Evolutionary conservation across 2,797 vertebrate genomes (phyloP).

Genomic region (Macrochelys suwanniensis): DNA sequence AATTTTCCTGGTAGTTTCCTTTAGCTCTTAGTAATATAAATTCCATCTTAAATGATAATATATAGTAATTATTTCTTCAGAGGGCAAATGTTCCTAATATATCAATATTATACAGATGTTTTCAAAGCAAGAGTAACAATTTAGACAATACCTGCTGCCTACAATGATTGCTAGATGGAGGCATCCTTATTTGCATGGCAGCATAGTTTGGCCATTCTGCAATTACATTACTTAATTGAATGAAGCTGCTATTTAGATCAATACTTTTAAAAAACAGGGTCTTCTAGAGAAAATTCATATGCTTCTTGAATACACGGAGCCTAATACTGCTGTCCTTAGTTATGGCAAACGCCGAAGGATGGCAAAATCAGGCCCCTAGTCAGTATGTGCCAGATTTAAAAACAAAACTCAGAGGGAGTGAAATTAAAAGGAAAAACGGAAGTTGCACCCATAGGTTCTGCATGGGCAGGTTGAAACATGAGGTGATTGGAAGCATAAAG

Average conservation of each 20-base stretch:
- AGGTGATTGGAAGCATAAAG: not conserved
- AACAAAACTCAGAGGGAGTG: not conserved
- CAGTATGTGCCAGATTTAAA: not conserved
- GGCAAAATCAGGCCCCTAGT: not conserved
- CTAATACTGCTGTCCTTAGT: not conserved
- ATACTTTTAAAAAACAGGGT: not conserved
- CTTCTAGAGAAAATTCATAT: not conserved
- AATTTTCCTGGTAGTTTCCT: not conserved
- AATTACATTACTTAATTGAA: not conserved
- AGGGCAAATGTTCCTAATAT: not conserved
- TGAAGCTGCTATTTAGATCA: not conserved
- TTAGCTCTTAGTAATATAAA: not conserved
- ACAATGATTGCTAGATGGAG: not conserved
- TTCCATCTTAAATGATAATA: not conserved
- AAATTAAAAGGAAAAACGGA: not conserved
- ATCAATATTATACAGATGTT: not conserved
- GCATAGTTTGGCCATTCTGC: not conserved
- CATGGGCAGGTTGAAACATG: not conserved
- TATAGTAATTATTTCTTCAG: not conserved
- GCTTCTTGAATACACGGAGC: not conserved
- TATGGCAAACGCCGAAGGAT: not conserved
- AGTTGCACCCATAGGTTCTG: not conserved
- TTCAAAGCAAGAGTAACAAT: not conserved
- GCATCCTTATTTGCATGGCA: not conserved
- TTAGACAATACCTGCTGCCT: not conserved